phyloP scores from a whole-genome alignment of 1,140 invertebrate genomes.

The Drosophila bocqueti region DNA sequence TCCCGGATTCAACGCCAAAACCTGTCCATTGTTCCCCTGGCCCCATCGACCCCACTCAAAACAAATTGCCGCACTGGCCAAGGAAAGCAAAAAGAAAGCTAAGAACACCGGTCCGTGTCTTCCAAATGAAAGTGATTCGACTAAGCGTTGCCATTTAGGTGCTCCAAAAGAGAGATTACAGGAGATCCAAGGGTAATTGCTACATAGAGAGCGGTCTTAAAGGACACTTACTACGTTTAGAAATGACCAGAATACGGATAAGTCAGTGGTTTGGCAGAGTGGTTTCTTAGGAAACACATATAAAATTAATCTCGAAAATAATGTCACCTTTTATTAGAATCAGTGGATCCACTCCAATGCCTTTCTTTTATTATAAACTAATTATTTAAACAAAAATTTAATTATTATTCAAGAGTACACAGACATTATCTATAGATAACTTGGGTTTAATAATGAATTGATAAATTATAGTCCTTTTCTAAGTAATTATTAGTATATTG shows the following conservation, averaged over 20 bases:
- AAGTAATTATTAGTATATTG: not conserved
- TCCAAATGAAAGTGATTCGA: conserved; percentile 48
- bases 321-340: not conserved
- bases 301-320: no score
- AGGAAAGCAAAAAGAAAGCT: conserved; percentile 25
- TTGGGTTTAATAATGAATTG: not conserved
- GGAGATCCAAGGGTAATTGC: conserved; percentile 4
- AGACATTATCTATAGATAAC: no score
- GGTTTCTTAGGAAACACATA: no score
- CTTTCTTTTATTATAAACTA: no score
- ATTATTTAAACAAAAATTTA: no score
- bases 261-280: no score
- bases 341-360: no score
- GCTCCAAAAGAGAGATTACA: conserved; percentile 21
- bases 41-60: conserved; percentile 74
- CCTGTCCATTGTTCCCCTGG: conserved; percentile 26
- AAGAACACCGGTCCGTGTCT: conserved; percentile 20
- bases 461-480: not conserved
- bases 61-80: conserved; percentile 77
- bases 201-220: not conserved
- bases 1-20: conserved; percentile 3
- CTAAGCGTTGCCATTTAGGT: conserved; percentile 47
- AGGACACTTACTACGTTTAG: not conserved
- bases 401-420: no score
- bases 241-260: not conserved